Evolutionary conservation across 2,797 vertebrate genomes (phyloP).

Genomic region (Eurystomus glaucurus): DNA sequence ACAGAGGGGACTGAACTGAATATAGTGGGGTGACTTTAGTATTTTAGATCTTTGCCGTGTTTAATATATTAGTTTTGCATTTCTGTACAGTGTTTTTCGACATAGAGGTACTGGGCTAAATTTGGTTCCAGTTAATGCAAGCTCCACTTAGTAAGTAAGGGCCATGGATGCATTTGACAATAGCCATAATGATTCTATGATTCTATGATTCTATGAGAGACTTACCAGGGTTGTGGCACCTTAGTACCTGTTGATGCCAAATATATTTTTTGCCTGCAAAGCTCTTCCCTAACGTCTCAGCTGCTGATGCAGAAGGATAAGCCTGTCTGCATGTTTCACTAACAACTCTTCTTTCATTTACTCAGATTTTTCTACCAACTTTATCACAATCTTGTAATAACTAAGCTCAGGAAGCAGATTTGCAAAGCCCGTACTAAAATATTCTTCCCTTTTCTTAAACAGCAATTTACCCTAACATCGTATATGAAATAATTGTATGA

Average conservation of each 20-base stretch:
- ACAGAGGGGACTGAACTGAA: background rate
- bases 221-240: background rate
- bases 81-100: background rate
- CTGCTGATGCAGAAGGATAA: background rate
- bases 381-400: background rate
- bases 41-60: background rate
- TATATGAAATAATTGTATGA: background rate
- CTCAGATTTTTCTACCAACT: background rate
- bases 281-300: background rate
- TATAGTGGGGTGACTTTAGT: background rate
- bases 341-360: background rate
- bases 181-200: no score
- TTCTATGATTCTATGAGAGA: no score
- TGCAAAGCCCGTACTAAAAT: background rate
- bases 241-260: no score
- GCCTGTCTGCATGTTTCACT: background rate
- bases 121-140: background rate
- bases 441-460: background rate
- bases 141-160: background rate
- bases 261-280: background rate
- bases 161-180: background rate
- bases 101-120: background rate
- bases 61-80: slow-evolving; percentile 17
- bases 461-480: background rate
- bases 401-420: background rate